A percentile compares a stretch with the other conserved stretches of the same genome.
Evolutionary conservation across 1,140 invertebrate genomes (phyloP).

Genomic region (Monomorium pharaonis): DNA sequence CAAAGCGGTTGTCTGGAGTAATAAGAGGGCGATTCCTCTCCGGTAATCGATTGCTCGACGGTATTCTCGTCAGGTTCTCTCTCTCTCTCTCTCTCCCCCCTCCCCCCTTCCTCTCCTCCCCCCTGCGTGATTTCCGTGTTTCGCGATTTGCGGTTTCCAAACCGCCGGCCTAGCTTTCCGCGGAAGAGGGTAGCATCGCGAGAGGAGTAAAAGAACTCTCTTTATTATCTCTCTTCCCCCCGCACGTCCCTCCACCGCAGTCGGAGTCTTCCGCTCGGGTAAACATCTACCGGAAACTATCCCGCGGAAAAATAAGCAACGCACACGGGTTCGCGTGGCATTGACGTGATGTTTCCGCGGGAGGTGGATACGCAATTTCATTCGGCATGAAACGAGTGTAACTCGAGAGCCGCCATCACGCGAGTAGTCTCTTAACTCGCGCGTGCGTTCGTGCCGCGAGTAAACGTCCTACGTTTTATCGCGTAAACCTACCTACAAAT

Average conservation of each 20-base stretch:
- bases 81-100: neutral
- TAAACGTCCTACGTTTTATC: neutral
- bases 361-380: constrained; percentile 38
- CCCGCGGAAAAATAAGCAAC: constrained; percentile 58
- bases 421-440: constrained; percentile 10
- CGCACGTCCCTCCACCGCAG: neutral
- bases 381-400: constrained; percentile 46
- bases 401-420: constrained; percentile 39
- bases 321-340: constrained; percentile 36
- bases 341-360: constrained; percentile 41
- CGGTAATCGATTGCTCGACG: constrained; percentile 40
- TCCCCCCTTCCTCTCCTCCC: neutral
- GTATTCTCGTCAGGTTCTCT: neutral
- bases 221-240: neutral
- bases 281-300: constrained; percentile 63
- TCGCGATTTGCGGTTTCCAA: constrained; percentile 53
- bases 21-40: constrained; percentile 38
- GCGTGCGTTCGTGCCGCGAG: neutral
- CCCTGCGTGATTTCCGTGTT: constrained; percentile 28
- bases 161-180: constrained; percentile 32
- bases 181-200: neutral
- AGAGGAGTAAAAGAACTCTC: constrained; percentile 16
- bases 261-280: constrained; percentile 40
- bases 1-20: constrained; percentile 25
- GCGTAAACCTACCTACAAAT: neutral